A percentile compares a stretch with the other conserved stretches of the same genome.
Evolutionary conservation across 2,113 vertebrate genomes (phyloP).

Genomic region (Dicentrarchus labrax): DNA sequence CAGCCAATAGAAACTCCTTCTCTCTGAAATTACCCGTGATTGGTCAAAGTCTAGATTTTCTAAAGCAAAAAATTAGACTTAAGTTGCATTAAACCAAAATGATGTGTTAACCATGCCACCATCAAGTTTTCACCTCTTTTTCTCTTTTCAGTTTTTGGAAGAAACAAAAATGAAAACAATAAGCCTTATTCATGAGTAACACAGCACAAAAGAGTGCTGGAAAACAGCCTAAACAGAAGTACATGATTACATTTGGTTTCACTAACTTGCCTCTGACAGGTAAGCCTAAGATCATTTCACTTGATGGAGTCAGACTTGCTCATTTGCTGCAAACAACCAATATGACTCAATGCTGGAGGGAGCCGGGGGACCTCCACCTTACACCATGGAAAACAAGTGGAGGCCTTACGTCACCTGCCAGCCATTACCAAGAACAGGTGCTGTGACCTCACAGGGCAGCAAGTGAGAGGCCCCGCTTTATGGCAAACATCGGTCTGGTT

Average conservation of each 20-base stretch:
- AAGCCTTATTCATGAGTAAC: not conserved
- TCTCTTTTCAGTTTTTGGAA: not conserved
- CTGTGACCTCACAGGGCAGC: constrained; percentile 75
- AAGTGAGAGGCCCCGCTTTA: constrained; percentile 47
- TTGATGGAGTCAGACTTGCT: constrained; percentile 23
- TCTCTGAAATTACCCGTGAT: too few species aligned
- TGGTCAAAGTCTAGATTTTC: too few species aligned
- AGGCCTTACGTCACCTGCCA: constrained; percentile 67
- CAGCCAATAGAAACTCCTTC: too few species aligned
- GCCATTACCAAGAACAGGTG: constrained; percentile 74
- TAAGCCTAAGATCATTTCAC: not conserved
- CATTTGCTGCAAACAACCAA: constrained; percentile 46
- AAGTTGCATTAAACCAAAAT: not conserved
- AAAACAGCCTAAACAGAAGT: not conserved
- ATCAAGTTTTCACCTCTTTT: not conserved
- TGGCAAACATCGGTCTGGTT: constrained; percentile 47
- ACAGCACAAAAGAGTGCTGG: not conserved
- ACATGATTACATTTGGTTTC: not conserved
- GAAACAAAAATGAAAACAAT: not conserved
- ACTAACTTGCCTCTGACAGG: not conserved
- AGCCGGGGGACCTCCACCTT: constrained; percentile 41
- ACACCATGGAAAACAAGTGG: constrained; percentile 69
- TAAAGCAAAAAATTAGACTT: too few species aligned
- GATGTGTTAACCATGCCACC: not conserved
- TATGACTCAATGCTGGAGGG: not conserved